phyloP scores from a whole-genome alignment of 1,140 invertebrate genomes.

The Orchestia grillus region DNA sequence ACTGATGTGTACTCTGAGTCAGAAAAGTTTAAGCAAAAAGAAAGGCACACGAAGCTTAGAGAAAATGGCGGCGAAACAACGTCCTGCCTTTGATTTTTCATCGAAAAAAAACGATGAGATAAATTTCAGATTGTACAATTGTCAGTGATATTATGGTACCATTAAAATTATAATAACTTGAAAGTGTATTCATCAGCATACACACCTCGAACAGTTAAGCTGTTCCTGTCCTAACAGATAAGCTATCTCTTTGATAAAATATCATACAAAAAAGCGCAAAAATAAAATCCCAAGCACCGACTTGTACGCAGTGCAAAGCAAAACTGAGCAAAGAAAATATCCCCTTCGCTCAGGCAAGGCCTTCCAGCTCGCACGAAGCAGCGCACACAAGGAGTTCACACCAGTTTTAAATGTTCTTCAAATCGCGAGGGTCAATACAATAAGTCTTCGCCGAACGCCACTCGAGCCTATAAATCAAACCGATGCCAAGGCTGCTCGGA shows the following conservation, averaged over 20 bases:
- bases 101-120: background rate
- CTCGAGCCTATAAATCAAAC: background rate
- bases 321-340: background rate
- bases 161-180: too few species aligned
- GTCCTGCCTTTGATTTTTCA: background rate
- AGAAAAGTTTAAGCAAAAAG: background rate
- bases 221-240: too few species aligned
- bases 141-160: too few species aligned
- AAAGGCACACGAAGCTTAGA: background rate
- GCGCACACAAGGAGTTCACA: background rate
- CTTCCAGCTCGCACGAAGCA: background rate
- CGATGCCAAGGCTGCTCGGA: background rate
- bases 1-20: background rate
- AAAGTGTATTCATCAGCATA: too few species aligned
- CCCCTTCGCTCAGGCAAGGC: background rate
- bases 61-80: background rate
- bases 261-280: too few species aligned
- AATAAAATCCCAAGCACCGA: background rate
- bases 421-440: background rate
- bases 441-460: background rate
- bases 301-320: background rate
- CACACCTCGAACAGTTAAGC: too few species aligned
- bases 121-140: background rate
- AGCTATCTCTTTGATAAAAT: too few species aligned
- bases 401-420: background rate